phyloP scores from a whole-genome alignment of 2,113 vertebrate genomes.

The Anhinga anhinga region DNA sequence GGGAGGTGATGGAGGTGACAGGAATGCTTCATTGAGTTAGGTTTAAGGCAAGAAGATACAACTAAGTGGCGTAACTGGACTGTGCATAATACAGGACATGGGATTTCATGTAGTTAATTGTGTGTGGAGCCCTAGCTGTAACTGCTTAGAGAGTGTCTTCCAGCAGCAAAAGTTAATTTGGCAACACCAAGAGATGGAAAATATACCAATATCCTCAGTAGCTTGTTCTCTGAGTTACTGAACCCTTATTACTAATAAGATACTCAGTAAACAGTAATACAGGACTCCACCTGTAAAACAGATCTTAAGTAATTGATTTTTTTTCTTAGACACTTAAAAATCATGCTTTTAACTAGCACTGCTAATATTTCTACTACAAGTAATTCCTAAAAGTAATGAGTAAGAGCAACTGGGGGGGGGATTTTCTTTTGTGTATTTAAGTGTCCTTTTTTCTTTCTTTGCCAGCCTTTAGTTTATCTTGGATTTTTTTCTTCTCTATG shows the following conservation, averaged over 20 bases:
- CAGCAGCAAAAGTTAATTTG: background rate
- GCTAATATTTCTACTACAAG: background rate
- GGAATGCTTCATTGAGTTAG: background rate
- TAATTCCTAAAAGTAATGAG: background rate
- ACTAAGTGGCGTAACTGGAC: accelerated
- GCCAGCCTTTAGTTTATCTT: background rate
- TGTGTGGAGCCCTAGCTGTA: background rate
- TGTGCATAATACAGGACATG: background rate
- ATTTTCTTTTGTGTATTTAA: background rate
- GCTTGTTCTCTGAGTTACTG: background rate
- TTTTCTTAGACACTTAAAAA: background rate
- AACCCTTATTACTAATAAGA: background rate
- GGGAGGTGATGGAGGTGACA: background rate
- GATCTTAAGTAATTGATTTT: background rate
- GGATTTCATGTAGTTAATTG: background rate
- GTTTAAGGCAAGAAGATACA: background rate
- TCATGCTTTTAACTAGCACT: background rate
- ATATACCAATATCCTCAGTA: background rate
- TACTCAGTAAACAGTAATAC: background rate
- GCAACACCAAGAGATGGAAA: background rate
- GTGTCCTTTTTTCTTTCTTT: background rate
- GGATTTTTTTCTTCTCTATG: background rate
- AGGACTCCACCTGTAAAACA: background rate
- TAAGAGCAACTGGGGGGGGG: background rate
- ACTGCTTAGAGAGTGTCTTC: background rate